These are phyloP conservation scores for Mandrillus leucophaeus DNA, from an alignment of 2,113 vertebrate species.

Conservation along the genomic window DNA sequence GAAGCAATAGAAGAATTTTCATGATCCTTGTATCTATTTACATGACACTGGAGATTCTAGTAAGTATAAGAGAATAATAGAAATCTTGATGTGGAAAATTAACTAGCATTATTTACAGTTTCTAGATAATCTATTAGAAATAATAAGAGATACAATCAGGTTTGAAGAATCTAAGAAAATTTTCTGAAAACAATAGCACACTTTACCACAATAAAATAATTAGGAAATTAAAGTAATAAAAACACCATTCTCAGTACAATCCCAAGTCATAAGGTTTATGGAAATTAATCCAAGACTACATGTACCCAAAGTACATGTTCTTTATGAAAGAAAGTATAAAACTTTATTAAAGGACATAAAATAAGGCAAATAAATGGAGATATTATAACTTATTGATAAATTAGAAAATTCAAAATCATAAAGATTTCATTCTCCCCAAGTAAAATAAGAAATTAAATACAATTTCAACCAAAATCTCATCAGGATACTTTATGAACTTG, in stretches of 20 bases:
- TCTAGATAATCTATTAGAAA: not conserved
- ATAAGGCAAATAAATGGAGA: not conserved
- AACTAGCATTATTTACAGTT: not conserved
- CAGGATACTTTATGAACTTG: not conserved
- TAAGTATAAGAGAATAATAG: not conserved
- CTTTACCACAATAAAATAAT: not conserved
- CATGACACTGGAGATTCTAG: not conserved
- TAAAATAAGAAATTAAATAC: not conserved
- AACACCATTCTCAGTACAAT: not conserved
- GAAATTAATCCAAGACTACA: not conserved
- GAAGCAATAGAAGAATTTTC: not conserved
- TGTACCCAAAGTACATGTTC: not conserved
- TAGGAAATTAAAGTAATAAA: not conserved
- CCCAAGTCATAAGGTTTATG: not conserved
- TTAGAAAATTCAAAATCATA: not conserved
- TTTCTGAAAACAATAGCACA: not conserved
- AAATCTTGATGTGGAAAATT: not conserved
- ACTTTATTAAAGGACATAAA: not conserved
- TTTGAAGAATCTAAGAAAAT: not conserved
- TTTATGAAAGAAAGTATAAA: not conserved
- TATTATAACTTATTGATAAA: not conserved
- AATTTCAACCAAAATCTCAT: not conserved
- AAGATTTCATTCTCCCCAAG: not conserved
- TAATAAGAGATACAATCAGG: not conserved
- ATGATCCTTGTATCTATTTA: not conserved